phyloP scores from a whole-genome alignment of 2,113 vertebrate genomes.

The Sterna hirundo region DNA sequence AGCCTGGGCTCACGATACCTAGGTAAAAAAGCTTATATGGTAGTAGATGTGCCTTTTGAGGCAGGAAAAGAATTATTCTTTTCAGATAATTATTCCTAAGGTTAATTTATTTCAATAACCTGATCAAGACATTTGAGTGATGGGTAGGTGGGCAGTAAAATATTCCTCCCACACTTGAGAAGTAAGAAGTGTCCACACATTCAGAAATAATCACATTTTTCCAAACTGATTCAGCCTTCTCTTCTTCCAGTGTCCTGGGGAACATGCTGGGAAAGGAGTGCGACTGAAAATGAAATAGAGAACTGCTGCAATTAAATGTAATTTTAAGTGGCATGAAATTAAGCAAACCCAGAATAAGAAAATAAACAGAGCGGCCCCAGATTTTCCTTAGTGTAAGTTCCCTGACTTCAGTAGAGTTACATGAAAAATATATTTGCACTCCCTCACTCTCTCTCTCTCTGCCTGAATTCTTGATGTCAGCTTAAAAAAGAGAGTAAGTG shows the following conservation, averaged over 20 bases:
- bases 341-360: slow-evolving; percentile 58
- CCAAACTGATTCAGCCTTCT: slow-evolving; percentile 11
- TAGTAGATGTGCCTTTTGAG: neutral
- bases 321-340: slow-evolving; percentile 35
- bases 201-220: slow-evolving; percentile 34
- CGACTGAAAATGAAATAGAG: slow-evolving; percentile 25
- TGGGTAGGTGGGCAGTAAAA: slow-evolving; percentile 12
- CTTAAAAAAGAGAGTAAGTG: slow-evolving; percentile 34
- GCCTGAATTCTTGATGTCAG: slow-evolving; percentile 63
- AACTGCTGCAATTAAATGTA: slow-evolving; percentile 15
- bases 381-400: slow-evolving; percentile 42
- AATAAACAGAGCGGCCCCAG: slow-evolving; percentile 41
- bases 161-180: slow-evolving; percentile 28
- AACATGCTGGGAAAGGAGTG: neutral
- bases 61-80: neutral
- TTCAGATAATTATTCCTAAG: slow-evolving; percentile 16
- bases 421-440: slow-evolving; percentile 52
- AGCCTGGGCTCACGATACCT: neutral
- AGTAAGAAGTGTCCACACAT: slow-evolving; percentile 5
- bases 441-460: slow-evolving; percentile 22
- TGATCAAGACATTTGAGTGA: neutral
- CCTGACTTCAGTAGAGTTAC: slow-evolving; percentile 46
- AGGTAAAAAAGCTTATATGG: neutral
- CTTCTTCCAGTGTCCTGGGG: neutral
- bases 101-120: slow-evolving; percentile 31